Conservation (phyloP, 1,140 invertebrate genomes). For the Caerostris darwini region DNA sequence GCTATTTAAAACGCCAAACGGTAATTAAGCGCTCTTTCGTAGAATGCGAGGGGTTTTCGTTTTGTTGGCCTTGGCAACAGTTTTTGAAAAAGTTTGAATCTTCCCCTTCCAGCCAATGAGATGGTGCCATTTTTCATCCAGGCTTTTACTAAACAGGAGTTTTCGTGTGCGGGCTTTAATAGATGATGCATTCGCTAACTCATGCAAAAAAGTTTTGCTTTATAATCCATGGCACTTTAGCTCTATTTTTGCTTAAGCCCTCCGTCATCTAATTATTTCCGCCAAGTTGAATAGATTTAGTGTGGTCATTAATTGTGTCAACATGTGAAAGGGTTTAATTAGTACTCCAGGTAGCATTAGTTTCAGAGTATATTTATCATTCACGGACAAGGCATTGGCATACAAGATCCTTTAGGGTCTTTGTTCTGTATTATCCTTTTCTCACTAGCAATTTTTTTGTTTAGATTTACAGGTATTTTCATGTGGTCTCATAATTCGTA, state of each 20-base stretch:
- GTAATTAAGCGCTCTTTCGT: conserved; percentile 75
- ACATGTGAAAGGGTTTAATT: conserved; percentile 70
- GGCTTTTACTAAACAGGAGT: conserved; percentile 73
- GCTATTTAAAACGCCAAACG: conserved; percentile 77
- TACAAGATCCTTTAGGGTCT: background rate
- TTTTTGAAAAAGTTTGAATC: conserved; percentile 74
- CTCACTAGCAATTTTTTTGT: no score
- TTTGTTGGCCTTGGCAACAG: conserved; percentile 75
- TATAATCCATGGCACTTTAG: conserved; percentile 40
- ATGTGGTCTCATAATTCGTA: no score
- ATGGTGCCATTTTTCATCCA: conserved; percentile 17
- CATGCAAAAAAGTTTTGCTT: conserved; percentile 63
- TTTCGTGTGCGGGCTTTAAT: conserved; percentile 65
- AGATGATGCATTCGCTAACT: conserved; percentile 57
- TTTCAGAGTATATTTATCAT: conserved; percentile 67
- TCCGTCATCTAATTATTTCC: conserved; percentile 71
- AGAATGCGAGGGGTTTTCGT: conserved; percentile 29
- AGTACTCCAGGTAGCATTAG: conserved; percentile 55
- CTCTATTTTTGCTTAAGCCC: conserved; percentile 60
- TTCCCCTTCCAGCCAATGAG: conserved; percentile 60
- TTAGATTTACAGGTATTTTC: no score
- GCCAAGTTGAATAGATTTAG: conserved; percentile 56
- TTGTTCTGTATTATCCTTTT: background rate
- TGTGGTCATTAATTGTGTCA: conserved; percentile 73
- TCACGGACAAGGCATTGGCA: background rate